Evolutionary conservation across 2,888 invertebrate genomes (phyloP), one percentile per base, ranked within the genome.

Genomic region (Lasioglossum malachurum): DNA sequence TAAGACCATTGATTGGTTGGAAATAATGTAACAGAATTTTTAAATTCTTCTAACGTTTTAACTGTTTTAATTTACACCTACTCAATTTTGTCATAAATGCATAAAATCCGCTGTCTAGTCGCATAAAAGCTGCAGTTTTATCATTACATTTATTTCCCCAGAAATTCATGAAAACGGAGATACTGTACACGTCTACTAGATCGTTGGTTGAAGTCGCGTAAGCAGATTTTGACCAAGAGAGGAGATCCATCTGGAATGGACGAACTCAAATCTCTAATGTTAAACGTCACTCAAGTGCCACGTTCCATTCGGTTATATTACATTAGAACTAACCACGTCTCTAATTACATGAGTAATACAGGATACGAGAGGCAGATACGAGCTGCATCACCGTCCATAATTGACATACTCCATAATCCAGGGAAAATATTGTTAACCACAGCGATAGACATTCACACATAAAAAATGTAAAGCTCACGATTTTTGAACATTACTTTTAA

Each of bases 281-380:
- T 69, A 76, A 76, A 71, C 44, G 85, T 82, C 87, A 77, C 67
- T 87, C 81, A 85, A 75, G 31, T 79, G 85, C 74, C 85, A 82
- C 23, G 75, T 74, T 53, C 27, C 82, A 69, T 76, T 75, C 79
- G 38, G 73, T 27, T 69, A 38, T 49, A 73, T 81, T 76, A 79
- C 87, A 85, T 79, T 82, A 82, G 77, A 60, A 79, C 82, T 87
- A 87, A 82, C 79, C 82, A 76, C 74, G 35, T 78, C 19, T 74
- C 73, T 49, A 81, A 81, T 86, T 84, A 72, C 81, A 81, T 73
- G 78, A 72, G 44, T 44, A 46, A 31, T 23, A 14, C 4, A 8
- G 35, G 35, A 35, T 35, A 35, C 35, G 3, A 35, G 4, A 4
- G 4, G 4, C 4, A n/a, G 0, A 60, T 60, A 27, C 27, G 27